Evolutionary conservation across 2,113 vertebrate species (phyloP), one percentile per base, ranked within the genome.

Genomic region (Coryphaenoides rupestris): DNA sequence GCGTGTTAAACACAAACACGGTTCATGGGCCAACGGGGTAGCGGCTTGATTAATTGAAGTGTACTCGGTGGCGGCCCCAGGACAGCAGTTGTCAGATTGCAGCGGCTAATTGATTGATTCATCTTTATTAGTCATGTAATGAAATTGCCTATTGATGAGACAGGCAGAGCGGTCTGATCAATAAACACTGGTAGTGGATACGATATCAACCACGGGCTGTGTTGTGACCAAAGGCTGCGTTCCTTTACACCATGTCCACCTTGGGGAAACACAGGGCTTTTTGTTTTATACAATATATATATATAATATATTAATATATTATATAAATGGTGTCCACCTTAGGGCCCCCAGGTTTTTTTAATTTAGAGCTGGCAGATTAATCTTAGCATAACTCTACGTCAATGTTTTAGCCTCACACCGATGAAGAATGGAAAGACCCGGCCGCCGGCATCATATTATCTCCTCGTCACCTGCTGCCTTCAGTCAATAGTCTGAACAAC

Each of bases 61-160:
- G 70, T 64, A 26, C 70, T 68, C 58, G 72, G 70, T 12, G 63
- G 66, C 72, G 62, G 26, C 62, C 58, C 70, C 61, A 64, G 72
- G 75, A 80, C 77, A 81, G 81, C 70, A 76, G 67, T 76, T 82
- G 79, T 84, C 78, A 82, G 69, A 81, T 84, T 82, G 80, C 59
- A 67, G 74, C 70, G 62, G 66, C 65, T 79, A 78, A 85, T 83
- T 86, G 79, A 84, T 78, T 83, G 63, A 86, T 83, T 83, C 61
- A 68, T 80, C 81, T 84, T 84, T 82, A 83, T 83, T 79, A 78
- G 70, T 79, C 70, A 21, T 82, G 77, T 78, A 87, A 80, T 85
- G 60, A 83, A 78, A 84, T 85, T 73, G 80, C 23, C 57, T 67
- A 86, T 84, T 83, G 84, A 85, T 79, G 76, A 68, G 67, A 19